These are phyloP conservation scores for Nemoura dubitans DNA, from an alignment of 2,888 invertebrate species.

Conservation along the genomic window DNA sequence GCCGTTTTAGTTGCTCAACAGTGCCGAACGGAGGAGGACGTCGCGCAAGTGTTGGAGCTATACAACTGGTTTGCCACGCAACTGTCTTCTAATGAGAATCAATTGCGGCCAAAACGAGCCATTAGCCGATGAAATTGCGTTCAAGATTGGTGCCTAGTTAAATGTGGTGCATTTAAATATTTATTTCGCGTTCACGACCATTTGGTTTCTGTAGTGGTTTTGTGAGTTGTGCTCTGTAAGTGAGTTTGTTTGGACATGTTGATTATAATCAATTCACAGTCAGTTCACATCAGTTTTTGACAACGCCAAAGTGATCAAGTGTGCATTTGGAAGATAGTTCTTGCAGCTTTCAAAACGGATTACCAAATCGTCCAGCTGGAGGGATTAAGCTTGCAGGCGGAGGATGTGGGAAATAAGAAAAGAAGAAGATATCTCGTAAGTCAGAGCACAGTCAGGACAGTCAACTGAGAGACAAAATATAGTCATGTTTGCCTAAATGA, in stretches of 20 bases:
- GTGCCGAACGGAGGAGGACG: not conserved
- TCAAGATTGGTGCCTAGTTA: not conserved
- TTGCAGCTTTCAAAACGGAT: constrained; percentile 35
- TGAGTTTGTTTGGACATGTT: not conserved
- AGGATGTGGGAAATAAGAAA: constrained; percentile 29
- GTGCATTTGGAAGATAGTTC: not conserved
- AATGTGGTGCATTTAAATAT: not conserved
- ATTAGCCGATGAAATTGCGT: not conserved
- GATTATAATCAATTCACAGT: not conserved
- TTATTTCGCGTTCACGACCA: not conserved
- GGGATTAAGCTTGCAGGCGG: not conserved
- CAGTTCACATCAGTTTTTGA: not conserved
- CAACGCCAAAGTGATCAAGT: not conserved
- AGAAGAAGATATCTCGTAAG: constrained; percentile 30
- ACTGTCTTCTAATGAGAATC: not conserved
- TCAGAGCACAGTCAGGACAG: not conserved
- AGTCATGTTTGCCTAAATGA: not conserved
- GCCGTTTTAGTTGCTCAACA: not conserved
- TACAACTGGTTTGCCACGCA: not conserved
- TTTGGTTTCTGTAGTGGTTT: not conserved
- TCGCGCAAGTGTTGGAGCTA: not conserved
- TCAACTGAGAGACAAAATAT: not conserved
- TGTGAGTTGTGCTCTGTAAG: not conserved
- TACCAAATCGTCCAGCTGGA: constrained; percentile 37
- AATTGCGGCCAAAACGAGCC: not conserved